Percentiles rank a stretch among this genome's conserved stretches.
Conservation (phyloP, 2,797 vertebrate species). For the Morus bassanus region DNA sequence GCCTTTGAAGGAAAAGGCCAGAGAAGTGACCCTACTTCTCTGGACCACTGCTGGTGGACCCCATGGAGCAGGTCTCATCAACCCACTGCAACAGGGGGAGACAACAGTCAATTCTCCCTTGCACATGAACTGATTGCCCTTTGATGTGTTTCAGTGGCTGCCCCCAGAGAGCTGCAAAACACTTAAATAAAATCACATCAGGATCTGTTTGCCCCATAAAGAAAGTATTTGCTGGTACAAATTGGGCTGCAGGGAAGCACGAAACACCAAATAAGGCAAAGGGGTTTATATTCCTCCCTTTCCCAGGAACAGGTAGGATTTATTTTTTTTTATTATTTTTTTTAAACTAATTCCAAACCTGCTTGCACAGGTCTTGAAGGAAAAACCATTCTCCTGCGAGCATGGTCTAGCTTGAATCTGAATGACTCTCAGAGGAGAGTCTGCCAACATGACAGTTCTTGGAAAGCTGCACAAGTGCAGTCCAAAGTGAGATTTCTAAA, state of each 20-base stretch:
- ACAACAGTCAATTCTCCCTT: neutral
- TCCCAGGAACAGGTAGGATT: neutral
- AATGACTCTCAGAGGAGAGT: neutral
- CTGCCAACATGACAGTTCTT: constrained; percentile 1
- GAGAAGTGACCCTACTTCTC: neutral
- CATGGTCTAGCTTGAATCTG: neutral
- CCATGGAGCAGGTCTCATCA: too few relatives aligned
- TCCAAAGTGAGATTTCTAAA: neutral
- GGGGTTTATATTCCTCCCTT: neutral
- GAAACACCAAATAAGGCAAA: neutral
- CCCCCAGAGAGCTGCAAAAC: neutral
- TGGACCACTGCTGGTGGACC: neutral
- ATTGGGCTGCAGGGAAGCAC: neutral
- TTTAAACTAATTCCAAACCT: neutral
- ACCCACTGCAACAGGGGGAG: neutral
- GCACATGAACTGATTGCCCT: neutral
- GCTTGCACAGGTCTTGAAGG: neutral
- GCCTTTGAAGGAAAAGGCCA: neutral
- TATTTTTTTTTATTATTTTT: neutral
- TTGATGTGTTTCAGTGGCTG: neutral
- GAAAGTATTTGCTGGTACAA: neutral
- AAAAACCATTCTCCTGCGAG: neutral
- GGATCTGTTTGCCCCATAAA: neutral
- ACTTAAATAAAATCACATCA: neutral
- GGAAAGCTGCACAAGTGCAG: neutral